Conservation (phyloP, 2,113 vertebrate genomes). For the Asarcornis scutulata region DNA sequence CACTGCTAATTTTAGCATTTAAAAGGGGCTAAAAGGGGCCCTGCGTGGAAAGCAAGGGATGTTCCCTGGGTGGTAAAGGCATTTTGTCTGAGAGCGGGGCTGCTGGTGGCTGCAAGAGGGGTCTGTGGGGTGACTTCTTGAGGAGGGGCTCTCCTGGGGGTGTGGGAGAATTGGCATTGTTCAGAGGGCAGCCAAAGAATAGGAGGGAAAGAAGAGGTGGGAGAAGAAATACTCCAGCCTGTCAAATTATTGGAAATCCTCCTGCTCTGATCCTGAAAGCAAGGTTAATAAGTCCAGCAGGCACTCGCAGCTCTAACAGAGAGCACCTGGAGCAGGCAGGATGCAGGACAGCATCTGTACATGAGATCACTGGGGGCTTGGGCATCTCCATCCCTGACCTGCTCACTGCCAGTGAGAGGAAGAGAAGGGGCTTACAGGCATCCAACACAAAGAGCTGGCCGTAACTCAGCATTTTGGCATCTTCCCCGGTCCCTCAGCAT, state of each 20-base stretch:
- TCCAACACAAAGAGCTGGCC: background rate
- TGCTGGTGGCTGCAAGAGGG: background rate
- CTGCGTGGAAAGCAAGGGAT: background rate
- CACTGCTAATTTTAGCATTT: background rate
- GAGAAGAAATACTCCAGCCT: no score
- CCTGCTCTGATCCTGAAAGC: no score
- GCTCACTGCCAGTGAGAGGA: background rate
- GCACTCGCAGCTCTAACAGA: no score
- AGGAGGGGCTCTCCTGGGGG: background rate
- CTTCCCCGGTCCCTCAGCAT: background rate
- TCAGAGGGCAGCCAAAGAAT: no score
- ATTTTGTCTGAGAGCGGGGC: no score
- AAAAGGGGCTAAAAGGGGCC: no score
- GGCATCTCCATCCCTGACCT: background rate
- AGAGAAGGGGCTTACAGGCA: background rate
- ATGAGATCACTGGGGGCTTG: rapidly evolving
- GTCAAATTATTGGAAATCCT: no score
- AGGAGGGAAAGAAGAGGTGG: no score
- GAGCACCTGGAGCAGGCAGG: background rate
- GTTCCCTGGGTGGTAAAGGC: background rate
- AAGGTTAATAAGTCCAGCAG: no score
- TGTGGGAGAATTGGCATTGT: background rate
- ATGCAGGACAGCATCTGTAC: background rate
- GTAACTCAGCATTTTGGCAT: background rate
- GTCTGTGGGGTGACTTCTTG: background rate